Conservation (phyloP, 37 sponge, comb jelly and placozoan species). For the Axinella damicornis region DNA sequence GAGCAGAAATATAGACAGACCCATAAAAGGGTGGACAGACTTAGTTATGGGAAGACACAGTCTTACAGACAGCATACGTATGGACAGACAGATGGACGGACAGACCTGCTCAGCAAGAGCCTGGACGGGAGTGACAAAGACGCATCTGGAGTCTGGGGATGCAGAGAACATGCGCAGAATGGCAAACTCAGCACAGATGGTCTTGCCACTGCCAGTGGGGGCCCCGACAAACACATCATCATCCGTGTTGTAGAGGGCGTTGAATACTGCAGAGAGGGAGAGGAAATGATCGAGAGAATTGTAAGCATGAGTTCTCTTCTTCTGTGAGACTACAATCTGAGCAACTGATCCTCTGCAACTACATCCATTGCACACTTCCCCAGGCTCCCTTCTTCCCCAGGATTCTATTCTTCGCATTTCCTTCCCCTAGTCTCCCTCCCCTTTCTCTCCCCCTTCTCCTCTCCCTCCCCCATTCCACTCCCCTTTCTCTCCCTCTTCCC, state of each 20-base stretch:
- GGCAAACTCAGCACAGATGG: constrained; percentile 99
- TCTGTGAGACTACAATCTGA: no score
- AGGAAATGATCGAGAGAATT: neutral
- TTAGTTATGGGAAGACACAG: no score
- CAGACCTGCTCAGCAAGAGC: constrained; percentile 89
- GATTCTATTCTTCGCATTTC: no score
- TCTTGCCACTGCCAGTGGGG: constrained; percentile 98
- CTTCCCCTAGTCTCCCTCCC: no score
- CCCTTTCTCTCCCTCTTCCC: neutral
- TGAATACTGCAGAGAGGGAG: constrained; percentile 81
- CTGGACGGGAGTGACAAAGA: constrained; percentile 92
- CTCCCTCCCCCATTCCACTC: neutral
- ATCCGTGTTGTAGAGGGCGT: constrained; percentile 95
- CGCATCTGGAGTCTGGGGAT: constrained; percentile 77
- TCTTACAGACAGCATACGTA: no score
- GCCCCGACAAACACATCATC: constrained; percentile 98
- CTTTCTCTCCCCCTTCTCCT: neutral
- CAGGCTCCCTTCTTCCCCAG: no score
- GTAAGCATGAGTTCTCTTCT: no score
- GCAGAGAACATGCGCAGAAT: constrained; percentile 83
- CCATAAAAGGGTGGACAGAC: no score
- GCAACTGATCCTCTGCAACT: no score
- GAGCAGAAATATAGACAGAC: no score
- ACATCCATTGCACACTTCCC: no score
- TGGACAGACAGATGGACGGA: no score